A percentile compares a stretch with the other conserved stretches of the same genome.
These are phyloP conservation scores for Leptopilina syphax DNA, from an alignment of 2,888 invertebrate genomes.

Conservation along the genomic window DNA sequence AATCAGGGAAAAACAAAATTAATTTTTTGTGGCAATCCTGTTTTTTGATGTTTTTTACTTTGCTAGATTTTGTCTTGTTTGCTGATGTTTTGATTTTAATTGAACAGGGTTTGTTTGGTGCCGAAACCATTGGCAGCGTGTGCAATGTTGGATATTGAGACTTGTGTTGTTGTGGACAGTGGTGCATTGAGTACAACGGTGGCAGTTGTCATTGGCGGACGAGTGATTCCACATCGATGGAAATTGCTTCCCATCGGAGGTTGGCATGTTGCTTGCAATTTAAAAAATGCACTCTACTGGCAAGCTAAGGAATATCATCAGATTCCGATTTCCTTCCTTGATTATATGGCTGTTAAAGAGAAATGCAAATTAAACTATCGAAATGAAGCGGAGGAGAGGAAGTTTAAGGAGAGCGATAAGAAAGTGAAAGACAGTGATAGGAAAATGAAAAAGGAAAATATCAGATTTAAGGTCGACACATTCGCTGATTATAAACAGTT, in stretches of 20 bases:
- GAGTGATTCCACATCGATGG: conserved; percentile 74
- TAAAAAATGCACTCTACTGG: conserved; percentile 75
- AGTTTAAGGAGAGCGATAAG: conserved; percentile 36
- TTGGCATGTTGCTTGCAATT: conserved; percentile 75
- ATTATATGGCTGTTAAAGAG: conserved; percentile 74
- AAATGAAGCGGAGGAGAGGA: conserved; percentile 71
- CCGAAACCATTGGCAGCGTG: conserved; percentile 76
- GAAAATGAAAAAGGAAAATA: conserved; percentile 66
- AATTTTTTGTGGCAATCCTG: too few relatives aligned
- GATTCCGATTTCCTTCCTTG: conserved; percentile 75
- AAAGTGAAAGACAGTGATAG: conserved; percentile 31
- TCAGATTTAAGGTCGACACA: conserved; percentile 71
- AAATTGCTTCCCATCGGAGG: conserved; percentile 75
- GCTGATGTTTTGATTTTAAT: conserved; percentile 11
- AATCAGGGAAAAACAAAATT: too few relatives aligned
- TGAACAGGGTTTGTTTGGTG: conserved; percentile 73
- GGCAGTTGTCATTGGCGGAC: conserved; percentile 75
- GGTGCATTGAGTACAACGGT: conserved; percentile 76
- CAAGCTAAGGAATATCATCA: conserved; percentile 73
- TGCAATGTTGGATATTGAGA: conserved; percentile 74
- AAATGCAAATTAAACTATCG: conserved; percentile 74
- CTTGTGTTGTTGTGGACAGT: conserved; percentile 76
- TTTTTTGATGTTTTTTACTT: background rate
- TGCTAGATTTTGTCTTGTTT: too few relatives aligned
- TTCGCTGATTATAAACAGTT: conserved; percentile 71